Percentiles rank a stretch among this genome's conserved stretches.
phyloP scores from a whole-genome alignment of 2,888 invertebrate genomes.

The Philonicus albiceps region DNA sequence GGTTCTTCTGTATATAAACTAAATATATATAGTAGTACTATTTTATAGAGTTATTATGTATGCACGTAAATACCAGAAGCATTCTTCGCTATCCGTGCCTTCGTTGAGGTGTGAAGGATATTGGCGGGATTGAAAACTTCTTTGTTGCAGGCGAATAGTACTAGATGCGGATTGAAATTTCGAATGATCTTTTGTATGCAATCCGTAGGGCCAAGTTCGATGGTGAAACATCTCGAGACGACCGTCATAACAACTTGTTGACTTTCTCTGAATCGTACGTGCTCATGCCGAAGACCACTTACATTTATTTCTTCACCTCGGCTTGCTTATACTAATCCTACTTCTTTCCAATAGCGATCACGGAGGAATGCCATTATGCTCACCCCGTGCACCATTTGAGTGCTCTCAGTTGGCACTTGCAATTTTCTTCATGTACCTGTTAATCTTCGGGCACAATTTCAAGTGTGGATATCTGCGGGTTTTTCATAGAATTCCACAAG shows the following conservation, averaged over 20 bases:
- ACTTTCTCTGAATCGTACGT: conserved; percentile 10
- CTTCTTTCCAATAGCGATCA: not conserved
- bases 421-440: not conserved
- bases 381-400: not conserved
- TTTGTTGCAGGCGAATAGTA: not conserved
- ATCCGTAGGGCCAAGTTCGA: not conserved
- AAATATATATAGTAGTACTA: not conserved
- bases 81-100: not conserved
- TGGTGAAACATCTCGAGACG: not conserved
- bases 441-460: conserved; percentile 1
- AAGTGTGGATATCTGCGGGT: not conserved
- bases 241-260: conserved; percentile 26
- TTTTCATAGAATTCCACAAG: not conserved
- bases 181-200: conserved; percentile 27
- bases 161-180: not conserved
- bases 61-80: not conserved
- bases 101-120: not conserved
- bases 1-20: not conserved
- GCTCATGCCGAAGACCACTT: not conserved
- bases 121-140: not conserved
- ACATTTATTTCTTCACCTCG: not conserved
- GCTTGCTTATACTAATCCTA: not conserved
- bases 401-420: not conserved
- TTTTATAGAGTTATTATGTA: not conserved
- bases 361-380: conserved; percentile 5